phyloP scores from a whole-genome alignment of 2,888 invertebrate species.

The Melanostoma mellinum region DNA sequence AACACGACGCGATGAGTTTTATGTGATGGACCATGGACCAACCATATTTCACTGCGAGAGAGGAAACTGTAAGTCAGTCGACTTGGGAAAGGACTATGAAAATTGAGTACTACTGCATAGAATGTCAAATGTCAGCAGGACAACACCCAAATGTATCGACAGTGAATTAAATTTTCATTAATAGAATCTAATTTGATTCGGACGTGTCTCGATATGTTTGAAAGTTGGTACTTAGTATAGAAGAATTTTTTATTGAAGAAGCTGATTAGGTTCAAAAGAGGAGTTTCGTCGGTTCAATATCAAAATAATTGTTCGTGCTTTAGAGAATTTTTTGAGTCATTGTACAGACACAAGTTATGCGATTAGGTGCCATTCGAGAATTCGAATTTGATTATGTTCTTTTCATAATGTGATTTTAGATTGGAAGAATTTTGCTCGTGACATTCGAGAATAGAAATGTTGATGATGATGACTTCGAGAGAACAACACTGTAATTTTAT shows the following conservation, averaged over 20 bases:
- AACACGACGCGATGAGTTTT: too few relatives aligned
- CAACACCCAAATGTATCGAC: slow-evolving; percentile 72
- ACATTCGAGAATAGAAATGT: too few relatives aligned
- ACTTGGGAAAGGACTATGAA: slow-evolving; percentile 51
- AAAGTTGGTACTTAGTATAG: neutral
- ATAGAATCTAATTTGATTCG: slow-evolving; percentile 61
- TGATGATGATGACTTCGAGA: too few relatives aligned
- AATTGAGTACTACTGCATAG: slow-evolving; percentile 50
- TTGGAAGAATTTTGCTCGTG: too few relatives aligned
- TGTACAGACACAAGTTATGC: too few relatives aligned
- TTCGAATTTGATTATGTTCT: too few relatives aligned
- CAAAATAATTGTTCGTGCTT: neutral
- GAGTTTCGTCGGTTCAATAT: neutral
- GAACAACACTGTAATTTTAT: too few relatives aligned
- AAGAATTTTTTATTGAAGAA: neutral
- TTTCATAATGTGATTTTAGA: too few relatives aligned
- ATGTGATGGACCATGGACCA: neutral
- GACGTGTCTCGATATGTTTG: slow-evolving; percentile 35
- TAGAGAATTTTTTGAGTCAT: too few relatives aligned
- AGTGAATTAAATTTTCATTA: slow-evolving; percentile 70
- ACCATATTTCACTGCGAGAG: neutral
- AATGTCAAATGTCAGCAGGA: slow-evolving; percentile 70
- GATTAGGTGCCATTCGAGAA: too few relatives aligned
- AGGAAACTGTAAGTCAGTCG: slow-evolving; percentile 32
- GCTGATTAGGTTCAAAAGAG: neutral